Evolutionary conservation across 2,888 invertebrate genomes (phyloP).

Genomic region (Drosophila basisetae): DNA sequence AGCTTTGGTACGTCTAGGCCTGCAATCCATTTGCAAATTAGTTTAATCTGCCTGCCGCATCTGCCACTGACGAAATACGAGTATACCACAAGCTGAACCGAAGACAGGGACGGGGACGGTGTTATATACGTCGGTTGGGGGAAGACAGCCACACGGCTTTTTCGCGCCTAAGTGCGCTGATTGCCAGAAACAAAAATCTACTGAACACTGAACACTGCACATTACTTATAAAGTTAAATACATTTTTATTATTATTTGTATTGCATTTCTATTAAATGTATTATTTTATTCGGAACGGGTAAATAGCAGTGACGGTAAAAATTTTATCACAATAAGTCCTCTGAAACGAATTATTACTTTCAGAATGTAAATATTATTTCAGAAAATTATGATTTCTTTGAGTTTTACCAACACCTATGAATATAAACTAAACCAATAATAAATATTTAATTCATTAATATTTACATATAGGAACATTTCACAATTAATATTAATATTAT

Average conservation of each 20-base stretch:
- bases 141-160: conserved; percentile 50
- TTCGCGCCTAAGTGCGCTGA: conserved; percentile 73
- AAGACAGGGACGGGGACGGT: background rate
- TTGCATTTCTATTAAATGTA: background rate
- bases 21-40: conserved; percentile 77
- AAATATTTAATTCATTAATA: background rate
- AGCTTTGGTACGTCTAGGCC: conserved; percentile 57
- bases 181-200: conserved; percentile 46
- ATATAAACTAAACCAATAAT: background rate
- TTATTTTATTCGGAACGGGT: background rate
- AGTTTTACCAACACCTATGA: background rate
- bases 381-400: background rate
- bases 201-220: conserved; percentile 30
- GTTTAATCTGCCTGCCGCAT: conserved; percentile 47
- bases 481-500: background rate
- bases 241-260: background rate
- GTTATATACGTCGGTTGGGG: conserved; percentile 9
- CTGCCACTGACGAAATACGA: conserved; percentile 51
- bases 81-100: conserved; percentile 32
- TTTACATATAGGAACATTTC: background rate
- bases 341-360: background rate
- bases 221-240: conserved; percentile 9
- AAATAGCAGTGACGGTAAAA: background rate
- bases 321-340: background rate
- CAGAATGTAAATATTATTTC: background rate